Evolutionary conservation across 2,113 vertebrate species (phyloP).

Genomic region (Butastur rufipennis): DNA sequence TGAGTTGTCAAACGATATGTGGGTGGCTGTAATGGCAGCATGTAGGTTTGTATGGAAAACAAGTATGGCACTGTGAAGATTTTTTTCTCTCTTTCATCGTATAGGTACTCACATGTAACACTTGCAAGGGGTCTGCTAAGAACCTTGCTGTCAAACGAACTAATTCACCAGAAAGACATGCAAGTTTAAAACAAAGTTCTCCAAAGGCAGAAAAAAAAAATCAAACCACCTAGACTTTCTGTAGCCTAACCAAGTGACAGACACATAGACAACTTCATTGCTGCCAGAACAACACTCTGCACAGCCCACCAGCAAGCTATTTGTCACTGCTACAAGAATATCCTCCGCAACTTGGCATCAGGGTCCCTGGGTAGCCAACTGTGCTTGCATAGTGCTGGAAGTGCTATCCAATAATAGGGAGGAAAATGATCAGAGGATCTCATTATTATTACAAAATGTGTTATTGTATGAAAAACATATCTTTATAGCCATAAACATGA

Average conservation of each 20-base stretch:
- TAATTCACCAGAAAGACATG: constrained; percentile 62
- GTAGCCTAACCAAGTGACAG: constrained; percentile 76
- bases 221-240: constrained; percentile 69
- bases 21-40: constrained; percentile 80
- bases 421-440: constrained; percentile 61
- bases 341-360: constrained; percentile 75
- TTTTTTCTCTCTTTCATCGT: constrained; percentile 68
- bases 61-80: constrained; percentile 80
- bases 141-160: constrained; percentile 57
- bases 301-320: constrained; percentile 73
- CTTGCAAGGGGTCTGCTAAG: constrained; percentile 57
- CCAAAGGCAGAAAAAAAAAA: neutral
- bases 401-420: constrained; percentile 48
- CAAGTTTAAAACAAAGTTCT: constrained; percentile 67
- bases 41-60: constrained; percentile 83
- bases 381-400: constrained; percentile 60
- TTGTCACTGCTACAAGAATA: constrained; percentile 79
- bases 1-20: constrained; percentile 74
- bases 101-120: constrained; percentile 70
- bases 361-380: constrained; percentile 74
- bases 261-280: constrained; percentile 75
- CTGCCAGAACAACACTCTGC: constrained; percentile 76
- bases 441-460: constrained; percentile 65
- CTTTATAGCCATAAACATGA: constrained; percentile 61
- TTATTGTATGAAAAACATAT: constrained; percentile 64